A percentile compares a stretch with the other conserved stretches of the same genome.
phyloP scores from a whole-genome alignment of 2,797 vertebrate species.

The Lacerta bilineata region DNA sequence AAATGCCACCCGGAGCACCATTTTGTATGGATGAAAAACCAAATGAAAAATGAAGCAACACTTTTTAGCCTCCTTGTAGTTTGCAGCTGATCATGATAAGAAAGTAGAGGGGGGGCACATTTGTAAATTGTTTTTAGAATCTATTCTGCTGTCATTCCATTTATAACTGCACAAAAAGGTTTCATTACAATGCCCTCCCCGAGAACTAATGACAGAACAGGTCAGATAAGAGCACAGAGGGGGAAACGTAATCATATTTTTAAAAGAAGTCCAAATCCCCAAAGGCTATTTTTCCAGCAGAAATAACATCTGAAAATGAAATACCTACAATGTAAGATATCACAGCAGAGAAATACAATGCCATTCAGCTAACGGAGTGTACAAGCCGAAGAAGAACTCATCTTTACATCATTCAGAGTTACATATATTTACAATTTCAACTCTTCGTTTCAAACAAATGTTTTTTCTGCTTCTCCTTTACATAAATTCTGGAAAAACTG shows the following conservation, averaged over 20 bases:
- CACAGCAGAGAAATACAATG: conserved; percentile 29
- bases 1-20: no score
- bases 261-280: conserved; percentile 14
- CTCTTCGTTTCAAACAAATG: background rate
- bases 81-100: background rate
- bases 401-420: conserved; percentile 16
- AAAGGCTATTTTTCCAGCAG: conserved; percentile 21
- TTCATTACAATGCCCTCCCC: background rate
- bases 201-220: conserved; percentile 24
- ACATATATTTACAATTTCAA: conserved; percentile 7
- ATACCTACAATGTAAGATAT: background rate
- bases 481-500: conserved; percentile 2
- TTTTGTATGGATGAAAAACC: background rate
- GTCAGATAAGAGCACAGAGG: conserved; percentile 27
- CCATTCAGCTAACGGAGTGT: background rate
- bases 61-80: background rate
- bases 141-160: background rate
- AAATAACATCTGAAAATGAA: background rate
- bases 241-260: background rate
- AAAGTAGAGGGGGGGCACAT: background rate
- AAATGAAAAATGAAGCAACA: background rate
- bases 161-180: background rate
- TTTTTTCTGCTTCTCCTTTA: background rate
- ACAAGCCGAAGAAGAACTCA: background rate
- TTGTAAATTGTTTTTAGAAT: conserved; percentile 17